Conservation (phyloP, 2,797 vertebrate genomes). For the Amniataba percoides region DNA sequence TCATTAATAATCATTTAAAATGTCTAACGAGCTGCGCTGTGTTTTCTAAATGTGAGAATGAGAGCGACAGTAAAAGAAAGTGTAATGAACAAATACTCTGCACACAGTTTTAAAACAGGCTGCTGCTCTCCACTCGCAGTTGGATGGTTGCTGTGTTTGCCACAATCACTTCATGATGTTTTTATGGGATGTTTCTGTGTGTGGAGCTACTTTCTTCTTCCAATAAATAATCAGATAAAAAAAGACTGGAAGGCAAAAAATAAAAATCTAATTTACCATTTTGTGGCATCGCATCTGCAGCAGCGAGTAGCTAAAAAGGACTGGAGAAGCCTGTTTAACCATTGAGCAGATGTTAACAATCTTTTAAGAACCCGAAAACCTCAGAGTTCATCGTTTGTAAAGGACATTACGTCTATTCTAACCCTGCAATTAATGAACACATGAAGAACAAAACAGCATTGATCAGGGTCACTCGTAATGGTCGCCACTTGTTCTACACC, state of each 20-base stretch:
- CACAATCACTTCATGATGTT: neutral
- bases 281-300: slow-evolving; percentile 4
- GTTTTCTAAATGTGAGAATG: neutral
- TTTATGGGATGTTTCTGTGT: neutral
- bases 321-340: slow-evolving; percentile 1
- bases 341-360: neutral
- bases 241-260: slow-evolving; percentile 1
- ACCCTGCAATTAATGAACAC: slow-evolving; percentile 31
- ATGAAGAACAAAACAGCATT: slow-evolving; percentile 27
- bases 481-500: slow-evolving; percentile 2
- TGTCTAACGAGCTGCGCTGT: neutral
- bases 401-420: neutral
- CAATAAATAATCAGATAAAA: slow-evolving; percentile 20
- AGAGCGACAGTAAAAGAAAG: neutral
- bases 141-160: neutral
- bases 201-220: neutral
- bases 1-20: neutral
- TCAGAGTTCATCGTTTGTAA: neutral
- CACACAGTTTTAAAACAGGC: neutral
- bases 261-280: neutral
- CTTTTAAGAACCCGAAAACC: neutral
- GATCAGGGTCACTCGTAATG: slow-evolving; percentile 14
- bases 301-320: neutral
- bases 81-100: neutral
- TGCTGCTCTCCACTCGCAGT: neutral